These are phyloP conservation scores for Andrena hattorfiana DNA, from an alignment of 2,888 invertebrate species.

Conservation along the genomic window DNA sequence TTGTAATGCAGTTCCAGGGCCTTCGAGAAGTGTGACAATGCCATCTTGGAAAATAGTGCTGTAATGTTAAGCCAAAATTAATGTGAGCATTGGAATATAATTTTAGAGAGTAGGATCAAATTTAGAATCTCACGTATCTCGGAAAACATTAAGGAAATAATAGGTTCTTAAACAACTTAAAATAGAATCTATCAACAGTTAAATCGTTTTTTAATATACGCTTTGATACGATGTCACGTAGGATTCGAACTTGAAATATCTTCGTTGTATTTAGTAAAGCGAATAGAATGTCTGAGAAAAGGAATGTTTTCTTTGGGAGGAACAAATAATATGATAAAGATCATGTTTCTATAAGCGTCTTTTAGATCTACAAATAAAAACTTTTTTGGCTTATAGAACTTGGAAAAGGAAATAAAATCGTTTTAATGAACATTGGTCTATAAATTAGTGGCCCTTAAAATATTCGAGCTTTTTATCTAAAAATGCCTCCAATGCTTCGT, in stretches of 20 bases:
- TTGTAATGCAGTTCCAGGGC: slow-evolving; percentile 39
- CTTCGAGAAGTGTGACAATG: slow-evolving; percentile 14
- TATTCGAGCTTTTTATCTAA: no score
- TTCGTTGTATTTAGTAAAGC: no score
- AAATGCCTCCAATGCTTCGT: no score
- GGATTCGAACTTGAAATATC: not conserved
- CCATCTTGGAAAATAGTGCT: not conserved
- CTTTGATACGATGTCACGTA: not conserved
- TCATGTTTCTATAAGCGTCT: not conserved
- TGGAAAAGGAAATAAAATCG: not conserved
- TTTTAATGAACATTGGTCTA: not conserved
- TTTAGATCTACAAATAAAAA: not conserved
- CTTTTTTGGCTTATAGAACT: not conserved
- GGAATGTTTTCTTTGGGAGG: not conserved
- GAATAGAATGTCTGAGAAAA: no score
- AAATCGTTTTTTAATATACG: no score
- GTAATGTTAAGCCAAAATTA: not conserved
- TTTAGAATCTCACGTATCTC: not conserved
- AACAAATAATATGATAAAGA: not conserved
- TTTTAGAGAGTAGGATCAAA: not conserved
- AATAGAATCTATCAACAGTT: no score
- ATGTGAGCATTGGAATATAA: no score
- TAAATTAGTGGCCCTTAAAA: no score
- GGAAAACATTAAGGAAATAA: no score
- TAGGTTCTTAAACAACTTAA: no score